These are phyloP conservation scores for Branchinecta lynchi DNA, from an alignment of 1,140 invertebrate species.

Conservation along the genomic window DNA sequence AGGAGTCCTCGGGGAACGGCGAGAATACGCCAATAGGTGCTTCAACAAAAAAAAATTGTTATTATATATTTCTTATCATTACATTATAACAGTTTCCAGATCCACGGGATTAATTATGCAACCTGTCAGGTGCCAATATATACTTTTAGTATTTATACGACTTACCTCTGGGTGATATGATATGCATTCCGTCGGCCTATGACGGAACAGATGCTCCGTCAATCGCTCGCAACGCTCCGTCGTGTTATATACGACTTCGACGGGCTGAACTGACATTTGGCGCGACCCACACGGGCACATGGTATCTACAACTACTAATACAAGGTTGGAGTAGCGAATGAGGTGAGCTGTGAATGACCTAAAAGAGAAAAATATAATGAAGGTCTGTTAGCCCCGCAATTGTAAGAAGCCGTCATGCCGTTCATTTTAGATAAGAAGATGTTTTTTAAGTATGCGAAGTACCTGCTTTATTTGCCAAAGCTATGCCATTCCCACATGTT, in stretches of 20 bases:
- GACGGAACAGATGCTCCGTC: constrained; percentile 42
- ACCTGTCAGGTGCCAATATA: not conserved
- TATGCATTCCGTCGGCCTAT: constrained; percentile 52
- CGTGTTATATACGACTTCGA: constrained; percentile 45
- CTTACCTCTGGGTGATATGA: constrained; percentile 72
- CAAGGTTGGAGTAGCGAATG: constrained; percentile 76
- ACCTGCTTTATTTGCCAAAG: too few species aligned
- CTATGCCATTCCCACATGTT: too few species aligned
- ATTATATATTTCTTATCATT: too few species aligned
- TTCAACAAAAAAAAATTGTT: too few species aligned
- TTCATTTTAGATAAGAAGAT: too few species aligned
- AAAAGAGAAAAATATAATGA: constrained; percentile 25
- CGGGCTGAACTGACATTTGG: constrained; percentile 58
- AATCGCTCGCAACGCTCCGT: constrained; percentile 43
- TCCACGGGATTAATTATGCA: not conserved
- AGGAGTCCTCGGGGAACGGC: too few species aligned
- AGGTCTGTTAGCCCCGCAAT: too few species aligned
- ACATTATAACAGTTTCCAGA: not conserved
- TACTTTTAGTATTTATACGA: constrained; percentile 1
- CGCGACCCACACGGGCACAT: constrained; percentile 72
- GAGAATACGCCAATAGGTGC: too few species aligned
- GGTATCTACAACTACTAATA: constrained; percentile 72
- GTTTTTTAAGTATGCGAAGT: too few species aligned
- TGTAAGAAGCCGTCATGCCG: too few species aligned
- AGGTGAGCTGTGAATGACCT: constrained; percentile 85